Base-by-base conservation (phyloP, 1,140 invertebrate species). In the Glomeris maerens region DNA sequence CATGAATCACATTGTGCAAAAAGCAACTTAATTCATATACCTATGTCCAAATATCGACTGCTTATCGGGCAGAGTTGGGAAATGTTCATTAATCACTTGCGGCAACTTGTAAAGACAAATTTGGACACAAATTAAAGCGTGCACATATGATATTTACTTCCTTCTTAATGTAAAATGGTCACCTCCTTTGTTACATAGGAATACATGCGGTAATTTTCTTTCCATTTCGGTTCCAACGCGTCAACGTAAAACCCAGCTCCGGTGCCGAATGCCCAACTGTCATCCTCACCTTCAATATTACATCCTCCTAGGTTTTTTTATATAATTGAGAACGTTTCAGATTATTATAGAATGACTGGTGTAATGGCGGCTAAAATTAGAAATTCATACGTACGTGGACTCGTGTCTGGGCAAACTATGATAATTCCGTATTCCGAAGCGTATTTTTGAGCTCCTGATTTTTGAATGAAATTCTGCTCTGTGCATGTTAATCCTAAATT, bases 161-260 rank as follows among this genome's bases (percentile, higher is more conserved):
- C 17, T 10, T 21, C 39, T 25, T 38, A 46, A 46, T 17, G 27
- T 28, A 22, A 17, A 38, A 62, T 49, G 29, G 31, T 50, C 45
- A 70, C 68, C 61, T 98, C 95, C 58, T 79, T 77, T 5, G 87
- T 91, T n/a, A 98, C 70, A 62, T 98, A 98, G 40, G 84, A 89
- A 60, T 82, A 97, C 95, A 98, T 98, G 61, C 81, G 78, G 59
- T 96, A 98, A 70, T 98, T 81, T 45, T 78, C 81, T 31, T 82
- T 82, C 92, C 93, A 99, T 48, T 90, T 89, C 26, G 85, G 81
- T 59, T 81, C 69, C 1, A 81, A 83, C 2, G 94, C 91, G 74
- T 98, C 84, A 0, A 98, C 71, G 69, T 98, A 98, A 66, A 96
- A 98, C 1, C 93, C 90, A 57, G 95, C 94, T 21, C 87, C 87